Percentiles rank a stretch among this genome's conserved stretches.
These are phyloP conservation scores for Parascotia fuliginaria DNA, from an alignment of 2,888 invertebrate genomes.

Conservation along the genomic window DNA sequence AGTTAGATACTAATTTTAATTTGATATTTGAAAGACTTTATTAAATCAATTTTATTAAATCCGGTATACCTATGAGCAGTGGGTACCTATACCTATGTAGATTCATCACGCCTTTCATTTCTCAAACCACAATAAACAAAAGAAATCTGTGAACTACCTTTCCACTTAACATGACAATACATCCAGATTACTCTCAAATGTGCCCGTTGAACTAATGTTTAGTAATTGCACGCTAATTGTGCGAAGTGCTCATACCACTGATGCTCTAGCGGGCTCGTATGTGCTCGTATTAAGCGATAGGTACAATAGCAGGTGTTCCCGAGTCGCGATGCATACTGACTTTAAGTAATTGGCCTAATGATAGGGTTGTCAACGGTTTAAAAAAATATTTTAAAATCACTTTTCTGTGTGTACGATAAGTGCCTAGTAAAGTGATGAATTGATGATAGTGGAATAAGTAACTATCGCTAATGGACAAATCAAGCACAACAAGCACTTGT, in stretches of 20 bases:
- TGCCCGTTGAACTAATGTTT: conserved; percentile 7
- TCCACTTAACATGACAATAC: conserved; percentile 1
- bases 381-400: neutral
- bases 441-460: too few species aligned
- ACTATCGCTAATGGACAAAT: too few species aligned
- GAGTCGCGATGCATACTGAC: conserved; percentile 67
- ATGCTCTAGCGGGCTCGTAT: conserved; percentile 47
- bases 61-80: too few species aligned
- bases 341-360: conserved; percentile 80
- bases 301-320: conserved; percentile 77
- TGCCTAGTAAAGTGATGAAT: too few species aligned
- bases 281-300: conserved; percentile 63
- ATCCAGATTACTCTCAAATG: conserved; percentile 9
- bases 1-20: too few species aligned
- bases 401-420: neutral
- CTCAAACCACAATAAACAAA: neutral
- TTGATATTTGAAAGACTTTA: too few species aligned
- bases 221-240: conserved; percentile 61
- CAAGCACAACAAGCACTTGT: too few species aligned
- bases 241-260: conserved; percentile 42
- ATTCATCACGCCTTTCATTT: too few species aligned
- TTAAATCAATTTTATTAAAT: too few species aligned
- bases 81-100: too few species aligned
- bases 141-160: neutral
- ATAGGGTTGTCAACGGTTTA: conserved; percentile 58